Evolutionary conservation across 2,888 invertebrate genomes (phyloP), one percentile per base, ranked within the genome.

Genomic region (Nemotelus nigrinus): DNA sequence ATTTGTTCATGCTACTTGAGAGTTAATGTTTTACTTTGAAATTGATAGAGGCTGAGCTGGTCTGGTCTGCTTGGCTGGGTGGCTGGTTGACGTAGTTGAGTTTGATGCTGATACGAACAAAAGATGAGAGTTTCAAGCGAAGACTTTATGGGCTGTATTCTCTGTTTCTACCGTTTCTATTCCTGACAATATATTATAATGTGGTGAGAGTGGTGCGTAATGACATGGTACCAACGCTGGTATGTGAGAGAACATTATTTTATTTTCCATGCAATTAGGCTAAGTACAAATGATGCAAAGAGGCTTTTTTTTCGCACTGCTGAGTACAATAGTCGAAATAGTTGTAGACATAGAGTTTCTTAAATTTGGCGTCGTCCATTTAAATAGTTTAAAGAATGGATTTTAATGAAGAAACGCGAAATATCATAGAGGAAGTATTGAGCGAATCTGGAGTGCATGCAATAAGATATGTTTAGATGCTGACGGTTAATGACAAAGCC

Each of bases 1-100:
- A 58, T 72, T 58, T 72, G 72, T 25, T 57, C 72, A 45, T 25
- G 43, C 41, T 58, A 47, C 45, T 71, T 7, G 58, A 2, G 39
- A 45, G 47, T 58, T 72, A n/a, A 72, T 58, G 58, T 72, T 57
- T n/a, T 25, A 72, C 70, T 70, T 55, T 55, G 43, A 57, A 72
- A 58, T 44, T 57, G 50, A 25, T 48, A 50, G 45, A n/a, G 45
- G 72, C 47, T 45, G 45, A 58, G 53, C 25, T 43, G 43, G 4
- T 44, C 10, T 57, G 57, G 57, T 3, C 10, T 5, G 50, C 41
- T 48, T 25, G 39, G 50, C 8, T 68, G n/a, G 68, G 39, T 58
- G 58, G 58, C 58, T 58, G n/a, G 58, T 10, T n/a, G n/a, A 10
- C 8, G 58, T 50, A 41, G 2, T 41, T 63, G 39, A 39, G 63